Conservation (phyloP, 1,140 invertebrate genomes). For the Orussus abietinus region DNA sequence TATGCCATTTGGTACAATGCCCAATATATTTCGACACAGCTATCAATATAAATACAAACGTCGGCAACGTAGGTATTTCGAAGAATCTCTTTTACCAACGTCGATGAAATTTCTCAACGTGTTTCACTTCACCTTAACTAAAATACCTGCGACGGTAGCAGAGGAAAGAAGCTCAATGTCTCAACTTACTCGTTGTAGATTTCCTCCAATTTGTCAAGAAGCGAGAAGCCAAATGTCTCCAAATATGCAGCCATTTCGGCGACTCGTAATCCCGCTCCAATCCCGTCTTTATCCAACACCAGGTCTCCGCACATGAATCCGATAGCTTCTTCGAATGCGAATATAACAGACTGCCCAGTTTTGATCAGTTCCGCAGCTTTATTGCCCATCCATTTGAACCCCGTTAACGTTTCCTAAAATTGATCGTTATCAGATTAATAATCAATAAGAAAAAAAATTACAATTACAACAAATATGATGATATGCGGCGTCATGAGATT, state of each 20-base stretch:
- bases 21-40: too few relatives aligned
- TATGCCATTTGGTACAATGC: too few relatives aligned
- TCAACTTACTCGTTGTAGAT: constrained; percentile 73
- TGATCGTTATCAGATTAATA: too few relatives aligned
- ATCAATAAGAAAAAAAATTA: constrained; percentile 15
- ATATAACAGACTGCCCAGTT: constrained; percentile 73
- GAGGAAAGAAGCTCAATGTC: too few relatives aligned
- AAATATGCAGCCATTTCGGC: constrained; percentile 80
- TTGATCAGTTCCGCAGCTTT: constrained; percentile 68
- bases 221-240: constrained; percentile 60
- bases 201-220: constrained; percentile 72
- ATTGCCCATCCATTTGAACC: constrained; percentile 99
- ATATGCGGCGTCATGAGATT: too few relatives aligned
- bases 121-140: too few relatives aligned
- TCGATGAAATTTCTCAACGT: too few relatives aligned
- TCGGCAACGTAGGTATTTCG: too few relatives aligned
- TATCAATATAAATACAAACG: too few relatives aligned
- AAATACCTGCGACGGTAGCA: too few relatives aligned
- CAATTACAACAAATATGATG: constrained; percentile 3
- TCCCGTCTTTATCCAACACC: constrained; percentile 94
- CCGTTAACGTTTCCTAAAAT: constrained; percentile 96
- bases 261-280: constrained; percentile 76
- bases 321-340: constrained; percentile 94
- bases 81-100: too few relatives aligned
- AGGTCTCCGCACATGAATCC: constrained; percentile 89